Conservation (phyloP, 2,797 vertebrate genomes). For the Tinamus major region DNA sequence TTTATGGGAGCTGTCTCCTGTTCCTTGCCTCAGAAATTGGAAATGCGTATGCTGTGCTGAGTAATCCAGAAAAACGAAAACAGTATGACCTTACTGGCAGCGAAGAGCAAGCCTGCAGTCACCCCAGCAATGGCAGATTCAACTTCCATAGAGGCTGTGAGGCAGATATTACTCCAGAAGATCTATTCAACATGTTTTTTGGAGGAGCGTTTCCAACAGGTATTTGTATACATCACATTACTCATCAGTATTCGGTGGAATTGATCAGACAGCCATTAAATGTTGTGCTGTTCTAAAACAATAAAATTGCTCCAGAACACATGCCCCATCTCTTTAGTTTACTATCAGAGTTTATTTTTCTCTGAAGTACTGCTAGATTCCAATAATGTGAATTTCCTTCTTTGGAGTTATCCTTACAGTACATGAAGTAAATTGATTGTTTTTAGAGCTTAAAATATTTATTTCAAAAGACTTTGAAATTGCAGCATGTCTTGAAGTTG, state of each 20-base stretch:
- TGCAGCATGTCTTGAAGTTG: not conserved
- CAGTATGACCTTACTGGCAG: slow-evolving; percentile 94
- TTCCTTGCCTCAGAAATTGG: slow-evolving; percentile 89
- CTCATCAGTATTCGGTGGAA: fast-evolving
- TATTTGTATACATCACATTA: slow-evolving; percentile 59
- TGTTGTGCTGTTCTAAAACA: not conserved
- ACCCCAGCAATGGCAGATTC: slow-evolving; percentile 86
- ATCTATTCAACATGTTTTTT: slow-evolving; percentile 99
- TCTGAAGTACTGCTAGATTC: not conserved
- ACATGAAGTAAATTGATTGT: not conserved
- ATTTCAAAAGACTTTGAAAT: not conserved
- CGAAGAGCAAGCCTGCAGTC: slow-evolving; percentile 87
- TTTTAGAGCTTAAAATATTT: not conserved
- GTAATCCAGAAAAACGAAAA: slow-evolving; percentile 92
- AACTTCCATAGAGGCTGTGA: slow-evolving; percentile 96
- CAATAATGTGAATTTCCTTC: not conserved
- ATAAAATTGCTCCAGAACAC: not conserved
- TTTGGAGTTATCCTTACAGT: not conserved
- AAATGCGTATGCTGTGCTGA: slow-evolving; percentile 95
- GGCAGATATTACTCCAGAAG: slow-evolving; percentile 96
- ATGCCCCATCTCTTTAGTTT: not conserved
- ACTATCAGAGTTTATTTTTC: not conserved
- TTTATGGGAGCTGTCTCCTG: slow-evolving; percentile 31
- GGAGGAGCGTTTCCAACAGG: slow-evolving; percentile 95
- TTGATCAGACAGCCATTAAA: not conserved